Conservation (phyloP, 2,113 vertebrate species). For the Dasyurus viverrinus region DNA sequence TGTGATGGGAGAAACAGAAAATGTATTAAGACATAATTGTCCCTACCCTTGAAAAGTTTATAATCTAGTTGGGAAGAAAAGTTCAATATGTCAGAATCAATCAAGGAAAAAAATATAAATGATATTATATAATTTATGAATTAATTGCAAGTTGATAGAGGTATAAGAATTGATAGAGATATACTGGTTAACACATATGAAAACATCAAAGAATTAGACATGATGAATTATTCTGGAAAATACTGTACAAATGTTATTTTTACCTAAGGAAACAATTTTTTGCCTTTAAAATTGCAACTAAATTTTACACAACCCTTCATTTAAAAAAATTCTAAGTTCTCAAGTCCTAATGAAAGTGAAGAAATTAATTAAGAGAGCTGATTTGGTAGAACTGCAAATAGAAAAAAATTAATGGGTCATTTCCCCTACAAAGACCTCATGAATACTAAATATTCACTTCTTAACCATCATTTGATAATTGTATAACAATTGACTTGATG, state of each 20-base stretch:
- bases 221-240: constrained; percentile 49
- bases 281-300: constrained; percentile 27
- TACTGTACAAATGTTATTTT: constrained; percentile 23
- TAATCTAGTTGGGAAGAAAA: background rate
- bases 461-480: background rate
- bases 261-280: constrained; percentile 22
- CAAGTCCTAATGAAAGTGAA: constrained; percentile 37
- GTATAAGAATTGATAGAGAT: background rate
- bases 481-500: background rate
- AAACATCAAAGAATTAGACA: constrained; percentile 26
- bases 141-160: background rate
- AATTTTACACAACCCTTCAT: constrained; percentile 35
- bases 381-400: background rate
- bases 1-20: background rate
- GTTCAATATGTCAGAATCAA: background rate
- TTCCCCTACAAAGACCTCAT: background rate
- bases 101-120: background rate
- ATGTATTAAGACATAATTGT: background rate
- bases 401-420: constrained; percentile 18
- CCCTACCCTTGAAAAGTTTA: background rate
- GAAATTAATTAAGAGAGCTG: constrained; percentile 44
- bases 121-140: background rate
- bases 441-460: constrained; percentile 30
- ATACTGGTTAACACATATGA: background rate
- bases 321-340: constrained; percentile 10